Conservation (phyloP, 2,797 vertebrate genomes). For the Falco concolor region DNA sequence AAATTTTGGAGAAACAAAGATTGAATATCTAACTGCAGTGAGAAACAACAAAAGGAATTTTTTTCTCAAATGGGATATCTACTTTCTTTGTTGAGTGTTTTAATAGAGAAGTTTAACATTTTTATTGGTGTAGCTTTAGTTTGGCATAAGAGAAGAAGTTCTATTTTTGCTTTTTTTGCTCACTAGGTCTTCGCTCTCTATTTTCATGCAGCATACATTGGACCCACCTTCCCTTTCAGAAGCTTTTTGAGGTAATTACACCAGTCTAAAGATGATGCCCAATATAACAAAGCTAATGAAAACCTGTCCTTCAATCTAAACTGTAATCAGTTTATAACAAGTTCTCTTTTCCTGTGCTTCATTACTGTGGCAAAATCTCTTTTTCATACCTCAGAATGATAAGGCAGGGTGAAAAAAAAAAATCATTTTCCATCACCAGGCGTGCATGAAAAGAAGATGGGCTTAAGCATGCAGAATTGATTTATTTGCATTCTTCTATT, state of each 20-base stretch:
- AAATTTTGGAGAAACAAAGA: background rate
- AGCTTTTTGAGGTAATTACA: conserved; percentile 56
- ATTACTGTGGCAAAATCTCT: conserved; percentile 70
- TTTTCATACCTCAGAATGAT: conserved; percentile 69
- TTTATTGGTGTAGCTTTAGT: background rate
- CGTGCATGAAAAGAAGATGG: conserved; percentile 52
- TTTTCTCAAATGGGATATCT: background rate
- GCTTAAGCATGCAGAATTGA: conserved; percentile 70
- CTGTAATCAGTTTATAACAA: conserved; percentile 69
- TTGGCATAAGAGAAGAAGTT: background rate
- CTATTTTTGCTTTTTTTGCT: background rate
- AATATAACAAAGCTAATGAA: conserved; percentile 68
- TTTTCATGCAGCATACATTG: background rate
- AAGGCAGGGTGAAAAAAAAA: conserved; percentile 33
- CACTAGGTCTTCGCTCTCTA: background rate
- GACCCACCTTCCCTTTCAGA: conserved; percentile 26
- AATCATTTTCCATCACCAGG: conserved; percentile 36
- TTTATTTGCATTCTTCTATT: conserved; percentile 70
- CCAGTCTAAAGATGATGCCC: conserved; percentile 48
- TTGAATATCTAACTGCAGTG: background rate
- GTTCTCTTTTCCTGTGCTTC: conserved; percentile 64
- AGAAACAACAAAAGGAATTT: background rate
- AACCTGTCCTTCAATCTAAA: conserved; percentile 66
- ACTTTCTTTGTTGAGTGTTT: background rate
- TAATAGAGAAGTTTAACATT: background rate